Percentiles rank a stretch among this genome's conserved stretches.
These are phyloP conservation scores for Phoxinus phoxinus DNA, from an alignment of 2,113 vertebrate species.

Conservation along the genomic window DNA sequence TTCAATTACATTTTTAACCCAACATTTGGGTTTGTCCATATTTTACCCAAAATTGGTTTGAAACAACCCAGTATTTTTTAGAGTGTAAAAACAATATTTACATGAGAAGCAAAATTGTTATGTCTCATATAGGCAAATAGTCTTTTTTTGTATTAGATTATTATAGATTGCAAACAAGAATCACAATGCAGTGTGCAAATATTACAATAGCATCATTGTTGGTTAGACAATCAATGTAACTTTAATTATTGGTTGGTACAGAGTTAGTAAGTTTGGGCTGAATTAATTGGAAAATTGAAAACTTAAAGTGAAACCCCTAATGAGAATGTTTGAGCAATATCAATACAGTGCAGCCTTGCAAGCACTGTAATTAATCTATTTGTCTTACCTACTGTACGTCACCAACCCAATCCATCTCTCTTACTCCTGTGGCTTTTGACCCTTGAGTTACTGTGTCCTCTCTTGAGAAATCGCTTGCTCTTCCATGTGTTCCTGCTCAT, in stretches of 20 bases:
- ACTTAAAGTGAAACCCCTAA: not conserved
- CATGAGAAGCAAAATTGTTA: too few species aligned
- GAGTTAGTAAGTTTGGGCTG: not conserved
- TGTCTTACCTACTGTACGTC: not conserved
- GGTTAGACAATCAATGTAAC: not conserved
- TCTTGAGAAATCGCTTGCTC: not conserved
- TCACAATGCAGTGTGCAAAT: not conserved
- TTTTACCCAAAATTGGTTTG: too few species aligned
- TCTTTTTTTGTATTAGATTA: not conserved
- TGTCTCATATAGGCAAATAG: not conserved
- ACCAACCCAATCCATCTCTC: not conserved
- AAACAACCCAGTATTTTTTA: too few species aligned
- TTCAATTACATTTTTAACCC: too few species aligned
- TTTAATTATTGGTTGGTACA: too few species aligned
- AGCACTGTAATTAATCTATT: not conserved
- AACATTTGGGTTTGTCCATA: too few species aligned
- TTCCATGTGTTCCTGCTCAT: not conserved
- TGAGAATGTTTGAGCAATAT: conserved; percentile 6
- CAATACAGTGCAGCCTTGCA: not conserved
- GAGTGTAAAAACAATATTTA: too few species aligned
- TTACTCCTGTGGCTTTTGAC: conserved; percentile 3
- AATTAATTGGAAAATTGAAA: not conserved
- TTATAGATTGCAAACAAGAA: too few species aligned
- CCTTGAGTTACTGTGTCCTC: not conserved
- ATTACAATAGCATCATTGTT: not conserved